Conservation (phyloP, 2,113 vertebrate genomes). For the Lepus timidus region DNA sequence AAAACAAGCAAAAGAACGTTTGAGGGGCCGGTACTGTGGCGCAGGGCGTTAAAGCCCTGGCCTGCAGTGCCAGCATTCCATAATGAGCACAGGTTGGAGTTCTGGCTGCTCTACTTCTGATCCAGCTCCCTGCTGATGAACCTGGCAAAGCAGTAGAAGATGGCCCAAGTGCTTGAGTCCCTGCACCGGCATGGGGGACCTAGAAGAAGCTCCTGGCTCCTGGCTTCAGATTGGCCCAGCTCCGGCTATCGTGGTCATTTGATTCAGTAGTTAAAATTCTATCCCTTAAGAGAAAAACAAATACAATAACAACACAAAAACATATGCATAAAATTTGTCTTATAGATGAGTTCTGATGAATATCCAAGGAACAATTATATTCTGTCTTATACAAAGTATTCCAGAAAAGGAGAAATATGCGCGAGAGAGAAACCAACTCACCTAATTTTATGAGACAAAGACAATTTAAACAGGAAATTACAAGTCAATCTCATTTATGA, state of each 20-base stretch:
- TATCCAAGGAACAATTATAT: constrained; percentile 33
- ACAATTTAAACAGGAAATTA: constrained; percentile 53
- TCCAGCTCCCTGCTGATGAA: too few relatives aligned
- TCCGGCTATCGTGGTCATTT: not conserved
- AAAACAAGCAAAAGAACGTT: too few relatives aligned
- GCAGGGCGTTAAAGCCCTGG: too few relatives aligned
- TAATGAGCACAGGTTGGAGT: too few relatives aligned
- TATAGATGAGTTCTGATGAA: not conserved
- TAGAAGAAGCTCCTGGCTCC: too few relatives aligned
- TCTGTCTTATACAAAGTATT: constrained; percentile 47
- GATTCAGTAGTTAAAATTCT: constrained; percentile 31
- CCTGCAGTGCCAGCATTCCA: too few relatives aligned
- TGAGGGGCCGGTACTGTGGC: too few relatives aligned
- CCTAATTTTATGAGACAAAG: constrained; percentile 21
- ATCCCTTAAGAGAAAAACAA: constrained; percentile 14
- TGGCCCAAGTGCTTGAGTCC: too few relatives aligned
- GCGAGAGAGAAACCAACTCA: not conserved
- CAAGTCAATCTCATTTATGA: constrained; percentile 45
- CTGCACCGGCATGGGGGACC: too few relatives aligned
- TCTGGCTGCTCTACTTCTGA: not conserved
- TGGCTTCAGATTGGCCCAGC: too few relatives aligned
- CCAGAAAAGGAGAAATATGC: constrained; percentile 29
- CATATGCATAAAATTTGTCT: not conserved
- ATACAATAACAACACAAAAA: not conserved
- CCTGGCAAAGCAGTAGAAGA: too few relatives aligned